Evolutionary conservation across 2,113 vertebrate genomes (phyloP).

Genomic region (Aptenodytes patagonicus): DNA sequence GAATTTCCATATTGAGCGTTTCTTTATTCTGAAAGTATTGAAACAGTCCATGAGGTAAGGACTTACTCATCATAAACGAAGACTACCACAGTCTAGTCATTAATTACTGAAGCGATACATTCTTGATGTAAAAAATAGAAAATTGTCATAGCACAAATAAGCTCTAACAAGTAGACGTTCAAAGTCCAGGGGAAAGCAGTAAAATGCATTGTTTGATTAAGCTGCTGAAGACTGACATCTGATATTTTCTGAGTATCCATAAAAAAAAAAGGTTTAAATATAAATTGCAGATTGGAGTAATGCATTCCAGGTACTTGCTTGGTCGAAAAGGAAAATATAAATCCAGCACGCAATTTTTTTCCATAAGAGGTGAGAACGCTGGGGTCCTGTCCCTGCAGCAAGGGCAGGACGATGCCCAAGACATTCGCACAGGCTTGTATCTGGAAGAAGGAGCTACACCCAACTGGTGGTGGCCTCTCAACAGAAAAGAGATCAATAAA

Average conservation of each 20-base stretch:
- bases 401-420: background rate
- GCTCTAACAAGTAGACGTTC: background rate
- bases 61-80: background rate
- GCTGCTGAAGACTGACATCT: background rate
- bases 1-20: background rate
- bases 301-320: background rate
- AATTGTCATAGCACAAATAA: background rate
- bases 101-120: background rate
- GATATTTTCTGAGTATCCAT: background rate
- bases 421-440: background rate
- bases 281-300: background rate
- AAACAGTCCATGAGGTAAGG: background rate
- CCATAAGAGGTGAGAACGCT: background rate
- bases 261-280: background rate
- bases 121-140: background rate
- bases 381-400: background rate
- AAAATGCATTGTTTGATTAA: background rate
- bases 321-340: background rate
- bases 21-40: background rate
- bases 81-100: background rate
- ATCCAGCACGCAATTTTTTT: background rate
- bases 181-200: background rate
- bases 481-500: background rate
- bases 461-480: background rate
- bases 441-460: background rate